Evolutionary conservation across 2,113 vertebrate genomes (phyloP), one percentile per base, ranked within the genome.

Genomic region (Polypterus bichir): DNA sequence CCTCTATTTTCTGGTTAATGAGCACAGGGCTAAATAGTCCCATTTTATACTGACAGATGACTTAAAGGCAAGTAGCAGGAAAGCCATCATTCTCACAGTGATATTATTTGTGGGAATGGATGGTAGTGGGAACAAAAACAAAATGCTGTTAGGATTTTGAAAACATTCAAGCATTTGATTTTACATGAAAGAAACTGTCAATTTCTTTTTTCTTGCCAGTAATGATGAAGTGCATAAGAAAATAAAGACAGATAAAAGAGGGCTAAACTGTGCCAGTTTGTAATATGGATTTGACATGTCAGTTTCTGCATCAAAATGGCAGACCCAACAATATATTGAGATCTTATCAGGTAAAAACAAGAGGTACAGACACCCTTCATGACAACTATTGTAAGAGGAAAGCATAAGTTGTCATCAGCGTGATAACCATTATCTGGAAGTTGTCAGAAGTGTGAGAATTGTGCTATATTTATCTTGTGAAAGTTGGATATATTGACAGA

Each of bases 401-500:
- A 44, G 44, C 56, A 58, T 44, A 9, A 58, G 56, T 44, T 58
- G 56, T 58, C 56, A 58, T 6, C n/a, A 58, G 8, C 54, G 44
- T 58, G 56, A 58, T 44, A 58, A 7, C 56, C 44, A 58, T 58
- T 58, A 58, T 58, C 44, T 44, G 27, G 44, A 58, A 58, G 3
- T 45, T 58, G 56, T 58, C 56, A 58, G 56, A 5, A n/a, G 44
- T 9, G 11, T 3, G 9, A 58, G n/a, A 27, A 27, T 5, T 56
- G 56, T 27, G n/a, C 44, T 58, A 58, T 44, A 45, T 58, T 58
- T 58, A 58, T 58, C n/a, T 44, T 58, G 5, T 58, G 56, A 7
- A 58, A 58, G 56, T 58, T 58, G 27, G 56, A 7, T 58, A 44
- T 58, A 58, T 58, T 58, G 56, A 58, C 56, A 58, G 4, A 58